Base-by-base conservation (phyloP, 1,140 invertebrate genomes). In the Euura lappo region DNA sequence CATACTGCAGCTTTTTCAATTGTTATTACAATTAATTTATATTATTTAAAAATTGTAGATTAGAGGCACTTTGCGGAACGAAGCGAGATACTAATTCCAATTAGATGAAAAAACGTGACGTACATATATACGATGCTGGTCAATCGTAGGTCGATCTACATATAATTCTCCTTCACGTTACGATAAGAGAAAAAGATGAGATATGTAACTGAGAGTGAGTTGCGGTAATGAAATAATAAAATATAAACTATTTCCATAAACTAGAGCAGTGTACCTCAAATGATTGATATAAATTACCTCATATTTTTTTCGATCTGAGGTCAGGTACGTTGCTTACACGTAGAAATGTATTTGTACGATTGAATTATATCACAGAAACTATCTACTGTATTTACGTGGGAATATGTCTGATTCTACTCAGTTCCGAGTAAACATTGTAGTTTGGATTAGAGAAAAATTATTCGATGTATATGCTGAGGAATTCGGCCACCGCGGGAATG, bases 401-500 rank as follows among this genome's bases (percentile, higher is more conserved):
- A 28, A 28, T 28, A 28, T 1, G 28, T n/a, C 51, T 4, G 51
- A 5, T 60, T 60, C 10, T 60, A 6, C 51, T 6, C 10, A 60
- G 8, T 60, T 60, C 10, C 6, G 13, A 60, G 51, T 60, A 60
- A 60, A n/a, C 8, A 5, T 60, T 60, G 4, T 60, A 60, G 6
- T 3, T 60, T 60, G 6, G 13, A 60, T 60, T 3, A 60, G 51
- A 8, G 3, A 6, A 8, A n/a, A 60, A 3, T 28, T 68, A 68
- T 42, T 68, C 28, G 28, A 8, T 68, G 66, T 13, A 47, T 68
- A 71, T 43, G 42, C 64, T 13, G 10, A 11, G 69, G 69, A 84
- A 80, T 72, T 80, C 46, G 69, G 71, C 74, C 65, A 85, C n/a
- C 28, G 65, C 68, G 8, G 77, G 74, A 72, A 77, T 84, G 71